Conservation (phyloP, 2,888 invertebrate species). For the Reticulitermes lucifugus region DNA sequence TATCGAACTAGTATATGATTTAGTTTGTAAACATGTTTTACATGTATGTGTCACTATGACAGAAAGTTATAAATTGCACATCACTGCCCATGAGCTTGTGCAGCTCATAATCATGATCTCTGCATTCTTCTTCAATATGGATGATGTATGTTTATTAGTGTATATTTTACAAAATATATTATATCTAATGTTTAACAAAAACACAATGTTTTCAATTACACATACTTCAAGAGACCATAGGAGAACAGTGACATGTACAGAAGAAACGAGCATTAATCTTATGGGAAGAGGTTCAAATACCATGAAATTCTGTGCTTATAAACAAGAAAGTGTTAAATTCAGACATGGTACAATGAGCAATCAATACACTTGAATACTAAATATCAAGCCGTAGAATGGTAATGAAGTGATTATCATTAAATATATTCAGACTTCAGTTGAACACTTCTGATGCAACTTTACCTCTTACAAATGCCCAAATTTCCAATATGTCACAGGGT, state of each 20-base stretch:
- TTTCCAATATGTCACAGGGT: too few species aligned
- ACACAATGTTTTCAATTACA: background rate
- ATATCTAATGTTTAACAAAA: background rate
- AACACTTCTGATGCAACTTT: too few species aligned
- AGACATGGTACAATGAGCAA: background rate
- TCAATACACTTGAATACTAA: background rate
- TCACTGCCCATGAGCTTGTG: background rate
- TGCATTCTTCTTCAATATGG: background rate
- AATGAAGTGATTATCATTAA: background rate
- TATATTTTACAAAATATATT: constrained; percentile 6
- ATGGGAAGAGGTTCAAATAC: background rate
- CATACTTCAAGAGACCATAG: background rate
- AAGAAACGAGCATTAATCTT: background rate
- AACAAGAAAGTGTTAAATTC: background rate
- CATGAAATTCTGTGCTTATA: background rate
- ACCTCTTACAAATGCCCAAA: too few species aligned
- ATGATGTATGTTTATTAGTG: background rate
- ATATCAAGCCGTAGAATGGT: background rate
- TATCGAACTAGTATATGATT: background rate
- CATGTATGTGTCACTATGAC: background rate
- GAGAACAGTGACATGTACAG: background rate
- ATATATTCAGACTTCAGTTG: background rate
- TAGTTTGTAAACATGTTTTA: background rate
- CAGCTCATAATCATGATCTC: background rate
- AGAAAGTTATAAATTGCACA: background rate